Percentiles rank a stretch among this genome's conserved stretches.
Conservation (phyloP, 64 coral and sea anemone genomes). For the Montipora capricornis region DNA sequence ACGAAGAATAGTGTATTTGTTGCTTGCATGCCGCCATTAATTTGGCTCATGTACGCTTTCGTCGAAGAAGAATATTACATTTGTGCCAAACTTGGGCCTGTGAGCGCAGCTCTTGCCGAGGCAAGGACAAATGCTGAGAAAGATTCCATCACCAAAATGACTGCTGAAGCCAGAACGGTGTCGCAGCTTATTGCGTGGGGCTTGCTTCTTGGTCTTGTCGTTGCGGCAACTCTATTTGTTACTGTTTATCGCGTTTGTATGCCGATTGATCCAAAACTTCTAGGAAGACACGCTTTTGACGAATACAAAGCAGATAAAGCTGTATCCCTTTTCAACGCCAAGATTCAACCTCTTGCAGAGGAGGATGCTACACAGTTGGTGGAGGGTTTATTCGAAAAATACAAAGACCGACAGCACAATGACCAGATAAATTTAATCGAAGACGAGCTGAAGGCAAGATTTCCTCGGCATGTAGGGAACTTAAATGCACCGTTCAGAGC, state of each 20-base stretch:
- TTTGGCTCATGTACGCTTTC: slow-evolving; percentile 84
- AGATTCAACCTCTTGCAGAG: slow-evolving; percentile 72
- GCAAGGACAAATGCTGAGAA: slow-evolving; percentile 44
- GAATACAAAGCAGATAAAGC: slow-evolving; percentile 79
- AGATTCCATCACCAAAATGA: slow-evolving; percentile 36
- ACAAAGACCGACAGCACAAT: slow-evolving; percentile 60
- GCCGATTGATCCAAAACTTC: slow-evolving; percentile 50
- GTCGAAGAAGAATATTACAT: slow-evolving; percentile 77
- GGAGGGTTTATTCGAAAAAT: slow-evolving; percentile 63
- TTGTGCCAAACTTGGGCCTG: slow-evolving; percentile 79
- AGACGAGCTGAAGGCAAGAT: slow-evolving; percentile 34
- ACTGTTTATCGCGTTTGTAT: slow-evolving; percentile 53
- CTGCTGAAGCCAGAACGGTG: slow-evolving; percentile 53
- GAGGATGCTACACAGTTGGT: slow-evolving; percentile 48
- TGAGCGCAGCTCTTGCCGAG: slow-evolving; percentile 11
- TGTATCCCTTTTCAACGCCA: slow-evolving; percentile 72
- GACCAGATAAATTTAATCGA: slow-evolving; percentile 39
- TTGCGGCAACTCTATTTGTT: slow-evolving; percentile 59
- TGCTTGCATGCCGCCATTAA: slow-evolving; percentile 67
- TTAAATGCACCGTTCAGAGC: slow-evolving; percentile 46
- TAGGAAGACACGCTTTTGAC: slow-evolving; percentile 58
- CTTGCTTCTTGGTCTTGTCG: slow-evolving; percentile 55
- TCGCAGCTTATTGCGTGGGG: slow-evolving; percentile 85
- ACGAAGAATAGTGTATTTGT: slow-evolving; percentile 69
- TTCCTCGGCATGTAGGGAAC: slow-evolving; percentile 63